Conservation (phyloP, 2,113 vertebrate species). For the Bufo bufo region DNA sequence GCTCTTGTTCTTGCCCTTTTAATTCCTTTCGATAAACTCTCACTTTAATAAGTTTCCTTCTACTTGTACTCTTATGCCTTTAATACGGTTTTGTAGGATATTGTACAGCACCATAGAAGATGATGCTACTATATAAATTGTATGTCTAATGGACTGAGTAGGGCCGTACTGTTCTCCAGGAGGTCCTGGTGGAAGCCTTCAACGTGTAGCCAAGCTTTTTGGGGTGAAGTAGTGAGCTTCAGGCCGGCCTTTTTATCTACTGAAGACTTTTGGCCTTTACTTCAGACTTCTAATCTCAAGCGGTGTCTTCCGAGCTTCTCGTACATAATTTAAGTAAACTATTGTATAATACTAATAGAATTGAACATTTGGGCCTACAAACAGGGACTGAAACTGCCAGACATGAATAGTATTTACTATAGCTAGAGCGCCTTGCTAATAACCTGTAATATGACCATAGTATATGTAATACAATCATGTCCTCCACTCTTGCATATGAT, state of each 20-base stretch:
- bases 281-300: conserved; percentile 7
- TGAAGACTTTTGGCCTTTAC: conserved; percentile 15
- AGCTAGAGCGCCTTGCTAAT: background rate
- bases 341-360: background rate
- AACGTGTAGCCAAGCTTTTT: background rate
- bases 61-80: background rate
- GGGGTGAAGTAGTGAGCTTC: conserved; percentile 41
- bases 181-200: conserved; percentile 18
- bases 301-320: background rate
- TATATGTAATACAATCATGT: background rate
- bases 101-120: background rate
- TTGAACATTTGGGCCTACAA: conserved; percentile 28
- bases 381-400: background rate
- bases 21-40: background rate
- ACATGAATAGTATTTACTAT: background rate
- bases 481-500: background rate
- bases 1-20: background rate
- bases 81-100: background rate
- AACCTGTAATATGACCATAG: background rate
- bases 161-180: conserved; percentile 35
- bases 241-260: conserved; percentile 23
- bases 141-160: background rate
- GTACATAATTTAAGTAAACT: background rate
- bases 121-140: background rate
- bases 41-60: background rate